Percentiles rank a stretch among this genome's conserved stretches.
Conservation (phyloP, 2,797 vertebrate species). For the Macropus fuliginosus region DNA sequence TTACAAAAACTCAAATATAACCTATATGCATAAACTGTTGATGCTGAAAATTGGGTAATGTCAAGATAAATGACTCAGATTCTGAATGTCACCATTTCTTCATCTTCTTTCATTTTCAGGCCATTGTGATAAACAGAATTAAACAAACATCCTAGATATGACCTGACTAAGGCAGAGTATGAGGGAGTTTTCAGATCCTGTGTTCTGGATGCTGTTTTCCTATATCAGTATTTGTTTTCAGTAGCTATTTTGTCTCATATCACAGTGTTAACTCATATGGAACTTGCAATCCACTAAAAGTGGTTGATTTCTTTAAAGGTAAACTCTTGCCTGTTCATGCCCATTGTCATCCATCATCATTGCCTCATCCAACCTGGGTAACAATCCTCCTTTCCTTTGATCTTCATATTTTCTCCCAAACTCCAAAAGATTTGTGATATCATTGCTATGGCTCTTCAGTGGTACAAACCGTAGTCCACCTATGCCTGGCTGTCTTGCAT, state of each 20-base stretch:
- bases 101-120: not conserved
- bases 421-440: not conserved
- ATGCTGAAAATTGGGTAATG: not conserved
- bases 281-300: not conserved
- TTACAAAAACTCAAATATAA: not conserved
- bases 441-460: not conserved
- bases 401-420: not conserved
- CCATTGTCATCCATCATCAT: not conserved
- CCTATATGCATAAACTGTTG: not conserved
- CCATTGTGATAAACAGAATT: not conserved
- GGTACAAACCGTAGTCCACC: not conserved
- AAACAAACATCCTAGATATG: not conserved
- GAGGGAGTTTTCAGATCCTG: not conserved
- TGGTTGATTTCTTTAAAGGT: not conserved
- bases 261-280: not conserved
- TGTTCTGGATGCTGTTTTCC: not conserved
- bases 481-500: not conserved
- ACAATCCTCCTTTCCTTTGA: not conserved
- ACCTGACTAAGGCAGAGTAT: not conserved
- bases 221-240: not conserved
- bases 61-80: not conserved
- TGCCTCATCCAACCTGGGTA: not conserved
- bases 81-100: not conserved
- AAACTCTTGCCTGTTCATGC: not conserved
- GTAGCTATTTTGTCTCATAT: not conserved